Evolutionary conservation across 92 coral and sea anemone species (phyloP).

Genomic region (Scolanthus callimorphus): DNA sequence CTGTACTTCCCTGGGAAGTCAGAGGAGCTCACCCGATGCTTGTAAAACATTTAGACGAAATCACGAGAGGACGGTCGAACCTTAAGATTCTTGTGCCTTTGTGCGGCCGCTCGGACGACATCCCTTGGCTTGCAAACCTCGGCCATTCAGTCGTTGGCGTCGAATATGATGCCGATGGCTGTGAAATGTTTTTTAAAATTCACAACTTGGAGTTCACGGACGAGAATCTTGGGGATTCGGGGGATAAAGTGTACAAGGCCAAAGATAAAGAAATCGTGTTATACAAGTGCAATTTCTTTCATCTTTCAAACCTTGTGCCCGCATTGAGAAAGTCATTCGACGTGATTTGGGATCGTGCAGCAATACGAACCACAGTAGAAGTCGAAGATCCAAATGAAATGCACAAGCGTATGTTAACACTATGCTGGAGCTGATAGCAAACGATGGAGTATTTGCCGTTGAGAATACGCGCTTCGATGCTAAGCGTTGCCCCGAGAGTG

Average conservation of each 20-base stretch:
- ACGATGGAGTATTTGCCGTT: conserved; percentile 10
- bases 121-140: conserved; percentile 19
- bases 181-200: conserved; percentile 23
- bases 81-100: conserved; percentile 23
- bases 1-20: conserved; percentile 13
- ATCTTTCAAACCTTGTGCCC: conserved; percentile 14
- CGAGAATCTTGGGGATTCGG: conserved; percentile 5
- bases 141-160: conserved; percentile 25
- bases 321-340: conserved; percentile 23
- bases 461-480: conserved; percentile 31
- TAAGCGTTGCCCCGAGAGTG: conserved; percentile 3
- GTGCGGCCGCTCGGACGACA: conserved; percentile 26
- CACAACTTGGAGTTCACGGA: conserved; percentile 14
- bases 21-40: conserved; percentile 17
- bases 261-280: conserved; percentile 27
- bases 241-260: conserved; percentile 19
- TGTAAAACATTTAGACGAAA: conserved; percentile 6
- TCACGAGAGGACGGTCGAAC: conserved; percentile 15
- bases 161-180: conserved; percentile 22
- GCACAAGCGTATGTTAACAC: conserved; percentile 12
- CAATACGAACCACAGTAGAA: conserved; percentile 26
- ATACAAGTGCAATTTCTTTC: conserved; percentile 29
- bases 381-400: conserved; percentile 8
- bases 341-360: conserved; percentile 40
- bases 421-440: conserved; percentile 13